Conservation (phyloP, 2,797 vertebrate species). For the Coreius guichenoti region DNA sequence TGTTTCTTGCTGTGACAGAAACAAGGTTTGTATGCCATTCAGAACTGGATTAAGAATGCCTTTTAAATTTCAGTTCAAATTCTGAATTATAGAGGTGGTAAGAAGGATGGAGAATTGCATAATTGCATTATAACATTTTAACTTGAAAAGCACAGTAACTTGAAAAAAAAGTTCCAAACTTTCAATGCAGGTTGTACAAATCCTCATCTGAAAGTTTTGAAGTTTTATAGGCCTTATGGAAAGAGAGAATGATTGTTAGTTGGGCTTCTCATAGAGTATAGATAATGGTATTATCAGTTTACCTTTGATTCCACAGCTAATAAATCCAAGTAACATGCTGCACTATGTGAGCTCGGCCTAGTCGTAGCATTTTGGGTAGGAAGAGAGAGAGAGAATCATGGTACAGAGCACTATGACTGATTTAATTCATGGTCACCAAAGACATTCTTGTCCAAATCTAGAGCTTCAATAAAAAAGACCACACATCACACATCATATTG, state of each 20-base stretch:
- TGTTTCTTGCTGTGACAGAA: constrained; percentile 39
- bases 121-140: background rate
- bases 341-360: constrained; percentile 72
- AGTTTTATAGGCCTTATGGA: background rate
- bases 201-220: background rate
- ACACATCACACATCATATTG: constrained; percentile 8
- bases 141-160: background rate
- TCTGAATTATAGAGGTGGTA: background rate
- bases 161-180: no score
- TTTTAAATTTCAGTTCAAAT: background rate
- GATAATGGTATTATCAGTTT: constrained; percentile 80
- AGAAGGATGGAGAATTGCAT: background rate
- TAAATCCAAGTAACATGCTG: constrained; percentile 88
- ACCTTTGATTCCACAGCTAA: constrained; percentile 91
- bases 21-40: constrained; percentile 39
- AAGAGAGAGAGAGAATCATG: constrained; percentile 2
- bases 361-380: background rate
- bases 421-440: background rate
- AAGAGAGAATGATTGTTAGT: background rate
- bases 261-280: background rate
- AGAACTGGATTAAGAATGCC: background rate
- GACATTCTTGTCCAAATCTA: background rate
- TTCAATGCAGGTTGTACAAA: background rate
- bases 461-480: constrained; percentile 6
- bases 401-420: background rate